Percentiles rank a stretch among this genome's conserved stretches.
Conservation (phyloP, 2,113 vertebrate species). For the Epinephelus fuscoguttatus region DNA sequence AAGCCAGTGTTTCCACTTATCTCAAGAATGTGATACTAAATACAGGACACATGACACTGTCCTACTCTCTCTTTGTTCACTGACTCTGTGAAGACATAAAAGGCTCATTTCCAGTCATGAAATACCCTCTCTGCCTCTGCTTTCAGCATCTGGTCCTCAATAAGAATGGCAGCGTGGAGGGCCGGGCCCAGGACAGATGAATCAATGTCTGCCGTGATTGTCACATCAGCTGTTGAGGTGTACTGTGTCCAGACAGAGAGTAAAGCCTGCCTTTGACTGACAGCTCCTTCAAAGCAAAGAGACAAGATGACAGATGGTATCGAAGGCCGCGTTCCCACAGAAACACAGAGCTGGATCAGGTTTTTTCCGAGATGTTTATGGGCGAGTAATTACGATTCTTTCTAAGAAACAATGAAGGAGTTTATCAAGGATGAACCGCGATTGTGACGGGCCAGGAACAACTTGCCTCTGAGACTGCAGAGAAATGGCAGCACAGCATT, state of each 20-base stretch:
- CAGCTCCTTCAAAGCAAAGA: slow-evolving; percentile 64
- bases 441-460: slow-evolving; percentile 40
- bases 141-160: slow-evolving; percentile 42
- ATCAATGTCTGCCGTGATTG: slow-evolving; percentile 58
- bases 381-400: slow-evolving; percentile 45
- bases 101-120: slow-evolving; percentile 59
- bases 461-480: slow-evolving; percentile 48
- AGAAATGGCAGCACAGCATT: slow-evolving; percentile 47
- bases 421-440: slow-evolving; percentile 50
- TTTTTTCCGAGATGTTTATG: slow-evolving; percentile 33
- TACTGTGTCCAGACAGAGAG: slow-evolving; percentile 52
- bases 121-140: slow-evolving; percentile 31
- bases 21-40: slow-evolving; percentile 1
- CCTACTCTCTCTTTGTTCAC: slow-evolving; percentile 19
- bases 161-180: background rate
- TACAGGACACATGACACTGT: slow-evolving; percentile 28
- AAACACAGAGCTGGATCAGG: slow-evolving; percentile 35
- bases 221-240: slow-evolving; percentile 68
- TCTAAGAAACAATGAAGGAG: slow-evolving; percentile 56
- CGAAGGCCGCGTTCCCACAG: slow-evolving; percentile 53
- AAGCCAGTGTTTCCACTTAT: slow-evolving; percentile 5
- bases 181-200: slow-evolving; percentile 35
- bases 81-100: slow-evolving; percentile 46
- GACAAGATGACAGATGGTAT: slow-evolving; percentile 76
- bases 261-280: slow-evolving; percentile 61